Percentiles rank a stretch among this genome's conserved stretches.
phyloP scores from a whole-genome alignment of 2,888 invertebrate species.

The Nipponacmea schrenckii region DNA sequence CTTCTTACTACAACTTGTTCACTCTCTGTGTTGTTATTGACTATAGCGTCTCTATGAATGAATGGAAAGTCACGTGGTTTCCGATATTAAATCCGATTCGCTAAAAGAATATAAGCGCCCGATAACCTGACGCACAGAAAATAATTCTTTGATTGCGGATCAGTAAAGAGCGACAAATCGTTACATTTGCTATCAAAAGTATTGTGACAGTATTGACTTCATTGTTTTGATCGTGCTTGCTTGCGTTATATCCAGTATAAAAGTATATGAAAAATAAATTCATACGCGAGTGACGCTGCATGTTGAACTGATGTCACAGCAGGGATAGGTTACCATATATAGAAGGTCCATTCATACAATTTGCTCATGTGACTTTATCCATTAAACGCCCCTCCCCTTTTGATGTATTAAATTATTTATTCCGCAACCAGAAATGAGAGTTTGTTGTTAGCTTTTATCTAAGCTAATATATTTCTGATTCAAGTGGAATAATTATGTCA shows the following conservation, averaged over 20 bases:
- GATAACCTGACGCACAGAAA: background rate
- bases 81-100: background rate
- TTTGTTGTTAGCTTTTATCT: too few species aligned
- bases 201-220: too few species aligned
- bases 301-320: background rate
- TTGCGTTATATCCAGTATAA: background rate
- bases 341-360: conserved; percentile 2
- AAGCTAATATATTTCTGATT: too few species aligned
- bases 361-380: background rate
- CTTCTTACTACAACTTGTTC: background rate
- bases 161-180: background rate
- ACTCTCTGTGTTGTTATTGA: background rate
- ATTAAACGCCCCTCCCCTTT: background rate
- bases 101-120: background rate
- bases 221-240: too few species aligned
- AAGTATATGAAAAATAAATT: background rate
- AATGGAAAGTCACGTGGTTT: background rate
- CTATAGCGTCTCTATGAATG: background rate
- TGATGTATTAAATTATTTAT: background rate
- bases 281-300: background rate
- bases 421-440: too few species aligned
- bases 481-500: too few species aligned
- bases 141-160: background rate
- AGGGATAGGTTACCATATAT: conserved; percentile 7
- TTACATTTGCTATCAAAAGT: background rate